Percentiles rank a stretch among this genome's conserved stretches.
Evolutionary conservation across 2,888 invertebrate species (phyloP).

Genomic region (Tortricodes alternella): DNA sequence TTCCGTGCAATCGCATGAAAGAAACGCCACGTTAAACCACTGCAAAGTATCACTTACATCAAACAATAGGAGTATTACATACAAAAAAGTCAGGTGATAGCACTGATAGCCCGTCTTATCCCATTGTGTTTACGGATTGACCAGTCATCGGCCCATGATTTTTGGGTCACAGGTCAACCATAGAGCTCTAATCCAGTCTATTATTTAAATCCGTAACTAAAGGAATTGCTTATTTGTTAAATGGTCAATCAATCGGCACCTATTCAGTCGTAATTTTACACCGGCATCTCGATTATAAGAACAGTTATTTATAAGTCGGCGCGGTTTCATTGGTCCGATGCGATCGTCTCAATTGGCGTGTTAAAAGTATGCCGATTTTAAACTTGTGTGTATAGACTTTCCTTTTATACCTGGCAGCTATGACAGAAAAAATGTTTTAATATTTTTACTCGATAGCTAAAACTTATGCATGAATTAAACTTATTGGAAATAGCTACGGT

Average conservation of each 20-base stretch:
- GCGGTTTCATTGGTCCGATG: neutral
- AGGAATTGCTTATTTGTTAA: constrained; percentile 30
- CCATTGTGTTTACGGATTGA: constrained; percentile 55
- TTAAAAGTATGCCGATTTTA: neutral
- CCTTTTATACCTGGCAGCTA: too few species aligned
- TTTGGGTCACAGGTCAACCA: constrained; percentile 27
- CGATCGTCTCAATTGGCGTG: constrained; percentile 1
- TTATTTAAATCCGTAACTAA: constrained; percentile 31
- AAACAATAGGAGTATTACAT: constrained; percentile 74
- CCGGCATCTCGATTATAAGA: constrained; percentile 30
- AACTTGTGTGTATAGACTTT: too few species aligned
- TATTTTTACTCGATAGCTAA: too few species aligned
- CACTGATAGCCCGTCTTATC: constrained; percentile 60
- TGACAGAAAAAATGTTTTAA: too few species aligned
- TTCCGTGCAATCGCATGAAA: constrained; percentile 32
- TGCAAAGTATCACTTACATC: constrained; percentile 64
- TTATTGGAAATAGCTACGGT: too few species aligned
- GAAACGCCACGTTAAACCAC: constrained; percentile 49
- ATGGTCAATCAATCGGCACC: constrained; percentile 31
- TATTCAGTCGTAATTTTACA: constrained; percentile 30
- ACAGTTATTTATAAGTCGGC: constrained; percentile 16
- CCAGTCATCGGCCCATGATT: constrained; percentile 59
- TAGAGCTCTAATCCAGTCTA: constrained; percentile 65
- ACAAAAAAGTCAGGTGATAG: constrained; percentile 66
- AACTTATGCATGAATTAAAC: too few species aligned